Conservation (phyloP, 1,140 invertebrate genomes). For the Drosophila cardini region DNA sequence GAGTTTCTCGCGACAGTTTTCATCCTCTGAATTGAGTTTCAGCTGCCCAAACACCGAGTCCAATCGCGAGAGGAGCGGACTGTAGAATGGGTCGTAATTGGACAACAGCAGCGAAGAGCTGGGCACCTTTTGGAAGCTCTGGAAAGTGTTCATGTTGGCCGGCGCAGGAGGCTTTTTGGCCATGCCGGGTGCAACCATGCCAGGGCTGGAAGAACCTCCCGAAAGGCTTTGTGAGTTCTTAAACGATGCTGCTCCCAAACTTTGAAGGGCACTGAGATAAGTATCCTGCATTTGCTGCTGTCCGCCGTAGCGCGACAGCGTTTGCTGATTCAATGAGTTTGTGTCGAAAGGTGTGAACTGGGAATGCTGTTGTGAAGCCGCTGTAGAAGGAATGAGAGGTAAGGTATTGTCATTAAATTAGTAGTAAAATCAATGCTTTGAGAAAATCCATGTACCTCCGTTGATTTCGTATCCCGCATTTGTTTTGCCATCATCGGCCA, state of each 20-base stretch:
- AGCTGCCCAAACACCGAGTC: conserved; percentile 93
- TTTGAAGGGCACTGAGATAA: conserved; percentile 76
- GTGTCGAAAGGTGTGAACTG: conserved; percentile 72
- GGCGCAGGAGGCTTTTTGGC: conserved; percentile 67
- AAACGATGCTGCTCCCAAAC: conserved; percentile 75
- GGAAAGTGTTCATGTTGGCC: conserved; percentile 84
- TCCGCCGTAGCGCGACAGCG: conserved; percentile 65
- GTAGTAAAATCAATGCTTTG: not conserved
- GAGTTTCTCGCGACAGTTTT: conserved; percentile 91
- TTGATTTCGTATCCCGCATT: conserved; percentile 82
- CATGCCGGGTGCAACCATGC: conserved; percentile 62
- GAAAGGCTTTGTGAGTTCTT: conserved; percentile 77
- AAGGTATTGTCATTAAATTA: not conserved
- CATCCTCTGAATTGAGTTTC: conserved; percentile 86
- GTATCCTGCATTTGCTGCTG: conserved; percentile 80
- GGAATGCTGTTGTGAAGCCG: conserved; percentile 76
- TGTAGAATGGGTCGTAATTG: conserved; percentile 95
- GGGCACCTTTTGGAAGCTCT: conserved; percentile 94
- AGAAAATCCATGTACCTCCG: conserved; percentile 70
- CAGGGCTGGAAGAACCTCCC: conserved; percentile 56
- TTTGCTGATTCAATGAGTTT: conserved; percentile 60
- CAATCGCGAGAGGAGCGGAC: conserved; percentile 91
- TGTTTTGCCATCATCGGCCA: conserved; percentile 85
- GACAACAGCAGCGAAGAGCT: conserved; percentile 91
- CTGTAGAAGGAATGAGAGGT: conserved; percentile 37